These are phyloP conservation scores for Cantharis flavilabris DNA, from an alignment of 2,888 invertebrate genomes.

Conservation along the genomic window DNA sequence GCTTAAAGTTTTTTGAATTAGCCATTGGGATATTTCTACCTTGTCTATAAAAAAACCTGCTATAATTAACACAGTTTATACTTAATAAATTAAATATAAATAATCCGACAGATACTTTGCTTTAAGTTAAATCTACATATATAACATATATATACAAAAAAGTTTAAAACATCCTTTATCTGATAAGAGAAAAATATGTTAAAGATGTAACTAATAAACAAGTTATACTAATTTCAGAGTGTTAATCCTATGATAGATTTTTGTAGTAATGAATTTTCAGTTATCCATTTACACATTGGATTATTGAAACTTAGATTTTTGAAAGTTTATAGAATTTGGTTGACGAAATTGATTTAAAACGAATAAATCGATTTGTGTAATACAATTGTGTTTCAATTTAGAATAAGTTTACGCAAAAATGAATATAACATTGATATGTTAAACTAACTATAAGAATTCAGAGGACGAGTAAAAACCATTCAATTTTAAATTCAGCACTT, in stretches of 20 bases:
- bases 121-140: not conserved
- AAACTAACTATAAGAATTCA: conserved; percentile 31
- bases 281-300: not conserved
- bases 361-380: not conserved
- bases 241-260: not conserved
- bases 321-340: not conserved
- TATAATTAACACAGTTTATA: not conserved
- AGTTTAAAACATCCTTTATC: not conserved
- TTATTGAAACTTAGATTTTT: not conserved
- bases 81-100: not conserved
- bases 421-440: conserved; percentile 25
- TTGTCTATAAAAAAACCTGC: not conserved
- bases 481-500: conserved; percentile 33
- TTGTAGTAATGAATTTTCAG: not conserved
- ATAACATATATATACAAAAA: not conserved
- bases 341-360: not conserved
- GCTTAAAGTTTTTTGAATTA: conserved; percentile 14
- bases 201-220: not conserved
- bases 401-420: conserved; percentile 11
- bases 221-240: not conserved
- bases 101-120: not conserved
- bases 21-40: conserved; percentile 6
- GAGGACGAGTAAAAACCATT: conserved; percentile 28
- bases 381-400: not conserved
- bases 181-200: not conserved